Evolutionary conservation across 2,113 vertebrate species (phyloP).

Genomic region (Vulpes lagopus): DNA sequence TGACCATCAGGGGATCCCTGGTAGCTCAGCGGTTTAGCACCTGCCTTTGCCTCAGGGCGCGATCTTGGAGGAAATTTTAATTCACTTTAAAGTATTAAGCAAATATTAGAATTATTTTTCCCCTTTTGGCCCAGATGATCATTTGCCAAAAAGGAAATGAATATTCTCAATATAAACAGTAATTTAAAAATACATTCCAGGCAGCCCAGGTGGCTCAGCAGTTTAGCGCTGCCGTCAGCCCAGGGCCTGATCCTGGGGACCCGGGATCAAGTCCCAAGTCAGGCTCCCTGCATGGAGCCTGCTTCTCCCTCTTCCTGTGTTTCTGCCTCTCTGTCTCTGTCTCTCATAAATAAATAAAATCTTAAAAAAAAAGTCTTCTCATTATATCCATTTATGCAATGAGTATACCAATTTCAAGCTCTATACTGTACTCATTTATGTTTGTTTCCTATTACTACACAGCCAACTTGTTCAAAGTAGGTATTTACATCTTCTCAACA

Average conservation of each 20-base stretch:
- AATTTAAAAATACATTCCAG: neutral
- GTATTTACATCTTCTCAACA: neutral
- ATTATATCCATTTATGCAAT: neutral
- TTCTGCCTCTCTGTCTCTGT: no score
- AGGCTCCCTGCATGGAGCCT: no score
- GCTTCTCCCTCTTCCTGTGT: no score
- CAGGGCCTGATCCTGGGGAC: no score
- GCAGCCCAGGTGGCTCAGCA: no score
- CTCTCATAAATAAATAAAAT: no score
- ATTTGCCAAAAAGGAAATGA: constrained; percentile 1
- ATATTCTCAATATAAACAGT: neutral
- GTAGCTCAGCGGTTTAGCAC: no score
- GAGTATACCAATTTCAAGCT: neutral
- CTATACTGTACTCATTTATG: neutral
- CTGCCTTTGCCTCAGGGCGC: no score
- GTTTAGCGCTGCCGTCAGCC: no score
- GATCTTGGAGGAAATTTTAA: neutral
- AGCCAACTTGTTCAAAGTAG: neutral
- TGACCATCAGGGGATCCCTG: neutral
- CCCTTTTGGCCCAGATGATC: neutral
- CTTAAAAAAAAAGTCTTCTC: neutral
- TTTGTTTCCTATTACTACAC: neutral
- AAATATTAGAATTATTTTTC: neutral
- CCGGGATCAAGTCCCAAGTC: no score
- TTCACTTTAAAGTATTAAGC: neutral